Conservation (phyloP, 2,888 invertebrate genomes). For the Sphaerophoria taeniata region DNA sequence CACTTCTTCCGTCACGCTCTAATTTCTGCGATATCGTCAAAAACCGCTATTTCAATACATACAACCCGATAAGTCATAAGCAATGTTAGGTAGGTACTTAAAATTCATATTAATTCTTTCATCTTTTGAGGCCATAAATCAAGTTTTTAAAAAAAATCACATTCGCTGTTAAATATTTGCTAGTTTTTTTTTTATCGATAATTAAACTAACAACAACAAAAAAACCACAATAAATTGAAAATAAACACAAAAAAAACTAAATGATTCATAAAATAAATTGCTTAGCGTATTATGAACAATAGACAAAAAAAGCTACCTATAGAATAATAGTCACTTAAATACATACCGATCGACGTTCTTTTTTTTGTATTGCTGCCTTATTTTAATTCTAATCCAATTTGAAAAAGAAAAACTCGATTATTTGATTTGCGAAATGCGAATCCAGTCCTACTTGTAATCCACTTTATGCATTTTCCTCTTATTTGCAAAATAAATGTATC, state of each 20-base stretch:
- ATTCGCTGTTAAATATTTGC: too few relatives aligned
- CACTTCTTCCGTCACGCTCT: slow-evolving; percentile 26
- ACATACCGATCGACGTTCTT: slow-evolving; percentile 13
- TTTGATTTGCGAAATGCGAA: slow-evolving; percentile 26
- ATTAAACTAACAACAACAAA: background rate
- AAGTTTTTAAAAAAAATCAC: too few relatives aligned
- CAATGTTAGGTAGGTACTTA: background rate
- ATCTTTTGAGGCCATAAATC: background rate
- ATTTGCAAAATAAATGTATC: slow-evolving; percentile 7
- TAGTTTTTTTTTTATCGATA: background rate
- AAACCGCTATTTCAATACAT: background rate
- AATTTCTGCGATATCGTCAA: background rate
- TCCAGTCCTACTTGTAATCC: slow-evolving; percentile 17
- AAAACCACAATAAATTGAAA: background rate
- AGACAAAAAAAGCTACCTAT: background rate
- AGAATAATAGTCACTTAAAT: background rate
- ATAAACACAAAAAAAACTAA: background rate
- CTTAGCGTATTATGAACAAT: background rate
- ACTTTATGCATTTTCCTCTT: slow-evolving; percentile 19
- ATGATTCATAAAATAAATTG: slow-evolving; percentile 31
- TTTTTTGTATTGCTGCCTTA: background rate
- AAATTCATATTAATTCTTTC: background rate
- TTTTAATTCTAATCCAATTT: slow-evolving; percentile 5
- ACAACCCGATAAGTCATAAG: background rate
- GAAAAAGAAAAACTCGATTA: slow-evolving; percentile 13